Percentiles rank a stretch among this genome's conserved stretches.
Evolutionary conservation across 2,888 invertebrate genomes (phyloP).

Genomic region (Trachelus iudaicus): DNA sequence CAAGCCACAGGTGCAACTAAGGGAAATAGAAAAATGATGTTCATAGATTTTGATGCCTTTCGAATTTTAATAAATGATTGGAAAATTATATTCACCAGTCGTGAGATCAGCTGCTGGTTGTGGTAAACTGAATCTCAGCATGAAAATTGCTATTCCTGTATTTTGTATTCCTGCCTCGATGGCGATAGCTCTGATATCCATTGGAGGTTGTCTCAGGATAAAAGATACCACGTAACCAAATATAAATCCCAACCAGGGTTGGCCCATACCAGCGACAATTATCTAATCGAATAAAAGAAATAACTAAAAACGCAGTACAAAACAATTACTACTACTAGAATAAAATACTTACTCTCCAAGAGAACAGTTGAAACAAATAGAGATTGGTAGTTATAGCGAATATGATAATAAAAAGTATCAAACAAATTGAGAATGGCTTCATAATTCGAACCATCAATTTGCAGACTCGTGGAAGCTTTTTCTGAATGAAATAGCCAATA

Average conservation of each 20-base stretch:
- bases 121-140: slow-evolving; percentile 82
- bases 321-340: not conserved
- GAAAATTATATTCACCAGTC: slow-evolving; percentile 70
- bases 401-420: slow-evolving; percentile 85
- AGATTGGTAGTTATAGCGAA: slow-evolving; percentile 91
- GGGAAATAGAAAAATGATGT: slow-evolving; percentile 46
- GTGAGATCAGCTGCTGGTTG: slow-evolving; percentile 91
- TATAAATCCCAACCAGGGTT: slow-evolving; percentile 86
- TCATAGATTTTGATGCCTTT: not conserved
- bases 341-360: slow-evolving; percentile 78
- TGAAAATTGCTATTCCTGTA: slow-evolving; percentile 91
- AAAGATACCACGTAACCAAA: slow-evolving; percentile 76
- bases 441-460: slow-evolving; percentile 81
- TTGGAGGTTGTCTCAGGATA: slow-evolving; percentile 71
- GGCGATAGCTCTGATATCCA: slow-evolving; percentile 86
- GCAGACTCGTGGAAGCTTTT: slow-evolving; percentile 75
- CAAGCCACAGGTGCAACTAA: slow-evolving; percentile 89
- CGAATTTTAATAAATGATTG: not conserved
- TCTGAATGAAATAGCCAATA: slow-evolving; percentile 77
- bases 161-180: slow-evolving; percentile 96
- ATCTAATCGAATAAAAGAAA: slow-evolving; percentile 71
- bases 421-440: slow-evolving; percentile 83
- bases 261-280: slow-evolving; percentile 79
- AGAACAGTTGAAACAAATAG: slow-evolving; percentile 89
- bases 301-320: not conserved